A percentile compares a stretch with the other conserved stretches of the same genome.
phyloP scores from a whole-genome alignment of 1,140 invertebrate genomes.

The Atopsyche davidsoni region DNA sequence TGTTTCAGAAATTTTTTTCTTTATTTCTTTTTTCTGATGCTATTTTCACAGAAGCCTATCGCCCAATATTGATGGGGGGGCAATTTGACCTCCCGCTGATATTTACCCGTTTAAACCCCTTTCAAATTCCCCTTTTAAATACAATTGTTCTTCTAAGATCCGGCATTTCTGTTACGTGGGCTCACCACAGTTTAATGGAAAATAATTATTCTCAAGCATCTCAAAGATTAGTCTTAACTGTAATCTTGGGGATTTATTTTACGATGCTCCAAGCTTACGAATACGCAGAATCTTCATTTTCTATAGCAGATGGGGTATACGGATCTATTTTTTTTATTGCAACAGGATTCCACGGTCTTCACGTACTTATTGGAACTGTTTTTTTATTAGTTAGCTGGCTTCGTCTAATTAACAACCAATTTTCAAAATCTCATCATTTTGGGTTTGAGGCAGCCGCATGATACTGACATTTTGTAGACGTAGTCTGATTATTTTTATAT shows the following conservation, averaged over 20 bases:
- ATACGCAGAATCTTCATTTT: conserved; percentile 42
- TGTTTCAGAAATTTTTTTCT: conserved; percentile 57
- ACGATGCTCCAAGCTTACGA: no score
- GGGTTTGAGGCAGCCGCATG: conserved; percentile 34
- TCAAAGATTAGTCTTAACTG: conserved; percentile 47
- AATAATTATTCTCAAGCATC: conserved; percentile 41
- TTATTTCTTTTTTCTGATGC: conserved; percentile 58
- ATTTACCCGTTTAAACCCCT: conserved; percentile 57
- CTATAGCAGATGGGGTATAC: conserved; percentile 50
- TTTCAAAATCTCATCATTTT: background rate
- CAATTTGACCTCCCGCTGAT: conserved; percentile 50
- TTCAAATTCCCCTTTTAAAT: conserved; percentile 57
- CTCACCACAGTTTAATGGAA: conserved; percentile 49
- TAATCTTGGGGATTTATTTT: conserved; percentile 53
- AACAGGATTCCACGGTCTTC: conserved; percentile 67
- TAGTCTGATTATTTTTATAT: conserved; percentile 66
- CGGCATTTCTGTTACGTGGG: conserved; percentile 49
- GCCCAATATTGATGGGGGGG: conserved; percentile 56
- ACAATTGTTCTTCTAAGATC: conserved; percentile 53
- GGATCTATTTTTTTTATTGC: conserved; percentile 63
- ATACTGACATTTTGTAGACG: conserved; percentile 72
- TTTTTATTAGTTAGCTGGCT: conserved; percentile 54
- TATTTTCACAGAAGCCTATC: conserved; percentile 59
- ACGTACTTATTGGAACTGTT: conserved; percentile 63
- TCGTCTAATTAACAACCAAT: conserved; percentile 46